Conservation (phyloP, 2,888 invertebrate genomes). For the Pilophorus perplexus region DNA sequence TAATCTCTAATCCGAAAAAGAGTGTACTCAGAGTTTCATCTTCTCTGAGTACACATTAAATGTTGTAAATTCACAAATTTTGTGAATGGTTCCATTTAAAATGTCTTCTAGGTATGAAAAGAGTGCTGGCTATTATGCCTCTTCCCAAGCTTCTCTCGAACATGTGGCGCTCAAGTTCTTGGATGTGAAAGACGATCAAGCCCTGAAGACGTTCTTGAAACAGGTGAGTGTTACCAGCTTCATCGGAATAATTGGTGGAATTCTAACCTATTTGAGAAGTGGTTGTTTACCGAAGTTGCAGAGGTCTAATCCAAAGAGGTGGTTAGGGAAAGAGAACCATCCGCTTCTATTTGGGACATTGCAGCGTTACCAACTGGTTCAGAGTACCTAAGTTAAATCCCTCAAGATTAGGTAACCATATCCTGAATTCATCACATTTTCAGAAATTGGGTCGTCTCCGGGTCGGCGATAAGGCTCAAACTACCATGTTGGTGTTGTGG, state of each 20-base stretch:
- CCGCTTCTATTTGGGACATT: no score
- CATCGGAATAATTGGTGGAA: no score
- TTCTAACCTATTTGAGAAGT: no score
- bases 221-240: no score
- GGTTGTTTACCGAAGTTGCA: no score
- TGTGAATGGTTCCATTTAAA: not conserved
- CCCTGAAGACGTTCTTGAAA: slow-evolving; percentile 82
- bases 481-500: slow-evolving; percentile 93
- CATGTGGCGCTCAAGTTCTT: slow-evolving; percentile 90
- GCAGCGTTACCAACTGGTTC: no score
- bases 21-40: not conserved
- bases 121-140: slow-evolving; percentile 85
- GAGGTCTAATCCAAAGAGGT: no score
- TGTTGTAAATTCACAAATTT: not conserved
- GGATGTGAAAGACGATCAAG: slow-evolving; percentile 69
- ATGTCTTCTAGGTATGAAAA: slow-evolving; percentile 60
- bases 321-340: not conserved
- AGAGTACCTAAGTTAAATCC: no score
- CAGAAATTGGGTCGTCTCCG: slow-evolving; percentile 71
- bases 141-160: slow-evolving; percentile 90
- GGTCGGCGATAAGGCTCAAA: slow-evolving; percentile 76
- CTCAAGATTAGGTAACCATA: no score
- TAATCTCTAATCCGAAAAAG: no score
- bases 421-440: no score
- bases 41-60: not conserved